A percentile compares a stretch with the other conserved stretches of the same genome.
phyloP scores from a whole-genome alignment of 64 coral and sea anemone species.

The Montipora sp. region DNA sequence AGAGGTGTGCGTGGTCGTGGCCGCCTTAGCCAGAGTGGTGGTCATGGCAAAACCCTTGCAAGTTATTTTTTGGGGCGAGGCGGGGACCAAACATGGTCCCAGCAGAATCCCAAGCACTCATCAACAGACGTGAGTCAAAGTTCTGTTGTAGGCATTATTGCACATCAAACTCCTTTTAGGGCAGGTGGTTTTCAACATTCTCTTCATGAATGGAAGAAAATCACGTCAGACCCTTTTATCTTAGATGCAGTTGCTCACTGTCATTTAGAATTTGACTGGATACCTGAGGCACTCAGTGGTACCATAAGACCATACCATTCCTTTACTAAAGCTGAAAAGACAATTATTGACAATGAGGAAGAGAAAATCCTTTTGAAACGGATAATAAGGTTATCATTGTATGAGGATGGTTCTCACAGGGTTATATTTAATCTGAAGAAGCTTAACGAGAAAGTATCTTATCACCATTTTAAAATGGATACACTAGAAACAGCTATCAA shows the following conservation, averaged over 20 bases:
- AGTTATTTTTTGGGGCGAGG: slow-evolving; percentile 71
- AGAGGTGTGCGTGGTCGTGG: slow-evolving; percentile 41
- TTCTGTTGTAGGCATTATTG: slow-evolving; percentile 42
- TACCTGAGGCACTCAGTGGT: slow-evolving; percentile 30
- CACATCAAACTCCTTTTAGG: slow-evolving; percentile 24
- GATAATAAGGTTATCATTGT: not conserved
- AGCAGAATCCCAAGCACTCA: slow-evolving; percentile 13
- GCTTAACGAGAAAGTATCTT: too few relatives aligned
- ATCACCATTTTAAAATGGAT: too few relatives aligned
- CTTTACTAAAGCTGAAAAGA: slow-evolving; percentile 42
- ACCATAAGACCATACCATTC: not conserved
- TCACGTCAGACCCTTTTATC: slow-evolving; percentile 49
- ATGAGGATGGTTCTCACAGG: too few relatives aligned
- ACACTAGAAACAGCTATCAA: too few relatives aligned
- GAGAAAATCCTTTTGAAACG: slow-evolving; percentile 41
- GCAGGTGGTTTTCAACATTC: slow-evolving; percentile 30
- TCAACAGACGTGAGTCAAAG: slow-evolving; percentile 42
- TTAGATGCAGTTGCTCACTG: slow-evolving; percentile 68
- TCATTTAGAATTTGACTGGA: slow-evolving; percentile 58
- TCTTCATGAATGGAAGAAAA: slow-evolving; percentile 38
- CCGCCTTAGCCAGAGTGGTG: not conserved
- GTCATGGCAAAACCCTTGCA: not conserved
- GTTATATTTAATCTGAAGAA: too few relatives aligned
- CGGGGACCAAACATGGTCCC: slow-evolving; percentile 26
- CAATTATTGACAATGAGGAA: slow-evolving; percentile 58